Percentiles rank a stretch among this genome's conserved stretches.
phyloP scores from a whole-genome alignment of 2,888 invertebrate genomes.

The Candidula unifasciata region DNA sequence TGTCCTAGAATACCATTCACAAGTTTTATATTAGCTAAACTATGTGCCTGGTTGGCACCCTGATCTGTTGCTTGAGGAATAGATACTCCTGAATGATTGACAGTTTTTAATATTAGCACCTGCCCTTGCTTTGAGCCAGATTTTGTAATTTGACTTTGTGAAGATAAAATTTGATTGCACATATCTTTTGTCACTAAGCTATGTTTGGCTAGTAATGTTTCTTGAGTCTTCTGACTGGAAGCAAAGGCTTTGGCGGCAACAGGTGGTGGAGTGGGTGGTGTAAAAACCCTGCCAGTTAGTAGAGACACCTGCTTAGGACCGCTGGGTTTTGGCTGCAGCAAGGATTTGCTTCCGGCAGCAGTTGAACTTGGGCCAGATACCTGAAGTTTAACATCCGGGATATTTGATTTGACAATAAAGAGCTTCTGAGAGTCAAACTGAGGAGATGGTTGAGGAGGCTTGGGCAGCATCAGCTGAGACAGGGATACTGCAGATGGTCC shows the following conservation, averaged over 20 bases:
- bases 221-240: neutral
- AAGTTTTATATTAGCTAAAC: neutral
- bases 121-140: conserved; percentile 2
- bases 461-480: neutral
- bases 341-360: neutral
- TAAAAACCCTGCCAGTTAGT: conserved; percentile 37
- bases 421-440: neutral
- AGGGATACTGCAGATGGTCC: neutral
- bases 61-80: neutral
- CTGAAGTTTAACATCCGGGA: neutral
- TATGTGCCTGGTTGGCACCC: neutral
- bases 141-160: neutral
- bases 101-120: neutral
- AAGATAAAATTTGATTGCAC: neutral
- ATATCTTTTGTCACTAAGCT: neutral
- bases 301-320: conserved; percentile 42
- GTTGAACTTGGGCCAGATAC: neutral
- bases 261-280: conserved; percentile 2
- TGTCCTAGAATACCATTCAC: neutral
- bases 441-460: neutral
- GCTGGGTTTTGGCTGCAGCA: neutral
- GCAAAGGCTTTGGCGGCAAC: neutral
- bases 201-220: neutral
- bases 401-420: conserved; percentile 2
- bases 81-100: neutral